phyloP scores from a whole-genome alignment of 1,140 invertebrate genomes.

The Neodiprion virginianus region DNA sequence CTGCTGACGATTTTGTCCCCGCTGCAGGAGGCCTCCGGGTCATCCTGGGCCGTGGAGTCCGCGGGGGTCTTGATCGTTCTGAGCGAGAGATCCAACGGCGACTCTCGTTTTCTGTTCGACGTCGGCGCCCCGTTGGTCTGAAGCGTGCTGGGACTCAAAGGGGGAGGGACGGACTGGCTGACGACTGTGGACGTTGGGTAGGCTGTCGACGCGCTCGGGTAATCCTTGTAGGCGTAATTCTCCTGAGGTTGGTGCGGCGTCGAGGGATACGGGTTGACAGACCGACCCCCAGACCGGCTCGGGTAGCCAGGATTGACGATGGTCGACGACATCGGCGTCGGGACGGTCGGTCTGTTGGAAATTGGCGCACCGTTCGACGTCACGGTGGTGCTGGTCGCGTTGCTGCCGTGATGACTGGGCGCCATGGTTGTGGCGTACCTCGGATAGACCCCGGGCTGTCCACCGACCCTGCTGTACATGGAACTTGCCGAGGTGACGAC shows the following conservation, averaged over 20 bases:
- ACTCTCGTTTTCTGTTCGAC: conserved; percentile 68
- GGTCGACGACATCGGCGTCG: conserved; percentile 22
- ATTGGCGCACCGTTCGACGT: conserved; percentile 41
- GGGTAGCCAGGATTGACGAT: conserved; percentile 33
- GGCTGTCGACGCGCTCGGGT: conserved; percentile 18
- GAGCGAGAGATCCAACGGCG: conserved; percentile 83
- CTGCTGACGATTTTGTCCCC: conserved; percentile 42
- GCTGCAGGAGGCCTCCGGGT: conserved; percentile 55
- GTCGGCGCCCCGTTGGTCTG: conserved; percentile 40
- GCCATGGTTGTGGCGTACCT: conserved; percentile 51
- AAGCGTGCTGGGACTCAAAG: background rate
- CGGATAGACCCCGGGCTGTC: conserved; percentile 35
- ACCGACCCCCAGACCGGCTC: background rate
- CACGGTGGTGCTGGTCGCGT: conserved; percentile 48
- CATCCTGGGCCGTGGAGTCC: conserved; percentile 81
- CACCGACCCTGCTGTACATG: conserved; percentile 38
- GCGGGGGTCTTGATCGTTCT: conserved; percentile 86
- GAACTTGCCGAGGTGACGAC: conserved; percentile 35
- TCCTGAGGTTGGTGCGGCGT: conserved; percentile 30
- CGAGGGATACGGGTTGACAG: conserved; percentile 8
- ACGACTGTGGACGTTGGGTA: conserved; percentile 33
- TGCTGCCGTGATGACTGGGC: conserved; percentile 49
- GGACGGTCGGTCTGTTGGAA: conserved; percentile 36
- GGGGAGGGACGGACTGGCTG: conserved; percentile 22
- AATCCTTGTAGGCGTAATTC: conserved; percentile 45